Evolutionary conservation across 2,888 invertebrate genomes (phyloP).

Genomic region (Andrena bucephala): DNA sequence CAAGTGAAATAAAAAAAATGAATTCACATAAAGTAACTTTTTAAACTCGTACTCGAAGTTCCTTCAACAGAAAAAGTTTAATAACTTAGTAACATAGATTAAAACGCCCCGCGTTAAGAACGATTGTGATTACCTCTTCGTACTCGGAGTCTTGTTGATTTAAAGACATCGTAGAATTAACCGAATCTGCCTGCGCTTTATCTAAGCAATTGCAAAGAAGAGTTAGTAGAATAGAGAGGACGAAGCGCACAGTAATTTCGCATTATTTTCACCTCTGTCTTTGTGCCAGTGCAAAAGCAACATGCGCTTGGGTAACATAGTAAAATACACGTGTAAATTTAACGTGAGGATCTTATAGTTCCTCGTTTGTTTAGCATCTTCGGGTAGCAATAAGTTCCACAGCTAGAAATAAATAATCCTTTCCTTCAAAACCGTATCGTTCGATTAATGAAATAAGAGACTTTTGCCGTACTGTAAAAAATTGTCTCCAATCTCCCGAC

Average conservation of each 20-base stretch:
- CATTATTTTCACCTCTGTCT: slow-evolving; percentile 41
- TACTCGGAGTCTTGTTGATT: slow-evolving; percentile 15
- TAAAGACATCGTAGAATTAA: background rate
- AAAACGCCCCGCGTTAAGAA: background rate
- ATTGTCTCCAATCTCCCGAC: slow-evolving; percentile 72
- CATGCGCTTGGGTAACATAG: slow-evolving; percentile 76
- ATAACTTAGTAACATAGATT: background rate
- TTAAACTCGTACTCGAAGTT: background rate
- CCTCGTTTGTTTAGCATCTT: slow-evolving; percentile 69
- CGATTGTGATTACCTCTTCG: slow-evolving; percentile 54
- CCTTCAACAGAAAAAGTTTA: slow-evolving; percentile 8
- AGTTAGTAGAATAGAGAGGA: slow-evolving; percentile 3
- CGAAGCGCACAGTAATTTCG: background rate
- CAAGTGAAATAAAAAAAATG: background rate
- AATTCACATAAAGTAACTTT: background rate
- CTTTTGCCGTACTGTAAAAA: slow-evolving; percentile 74
- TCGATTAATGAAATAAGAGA: background rate
- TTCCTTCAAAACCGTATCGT: background rate
- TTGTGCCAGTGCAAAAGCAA: slow-evolving; percentile 42
- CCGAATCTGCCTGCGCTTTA: slow-evolving; percentile 12
- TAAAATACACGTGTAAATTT: slow-evolving; percentile 81
- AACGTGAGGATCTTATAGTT: slow-evolving; percentile 81
- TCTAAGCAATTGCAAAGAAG: slow-evolving; percentile 39
- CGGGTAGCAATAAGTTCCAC: slow-evolving; percentile 77
- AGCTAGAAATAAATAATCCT: slow-evolving; percentile 69